Percentiles rank a stretch among this genome's conserved stretches.
Evolutionary conservation across 2,113 vertebrate genomes (phyloP).

Genomic region (Oryzias melastigma): DNA sequence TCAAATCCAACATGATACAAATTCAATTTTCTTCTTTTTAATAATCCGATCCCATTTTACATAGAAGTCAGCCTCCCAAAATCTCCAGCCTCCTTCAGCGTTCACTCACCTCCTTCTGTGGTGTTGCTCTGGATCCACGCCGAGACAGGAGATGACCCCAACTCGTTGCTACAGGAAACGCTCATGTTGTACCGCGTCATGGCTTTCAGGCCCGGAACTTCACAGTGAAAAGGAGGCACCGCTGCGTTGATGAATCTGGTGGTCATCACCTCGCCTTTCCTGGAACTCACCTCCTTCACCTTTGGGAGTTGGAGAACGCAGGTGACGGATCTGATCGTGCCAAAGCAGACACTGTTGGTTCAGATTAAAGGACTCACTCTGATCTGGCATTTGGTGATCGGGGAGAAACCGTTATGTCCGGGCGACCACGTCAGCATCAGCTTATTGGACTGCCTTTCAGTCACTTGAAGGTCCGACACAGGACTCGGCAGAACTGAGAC

Average conservation of each 20-base stretch:
- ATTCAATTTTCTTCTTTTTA: not conserved
- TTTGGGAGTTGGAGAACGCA: conserved; percentile 22
- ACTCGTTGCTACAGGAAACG: conserved; percentile 89
- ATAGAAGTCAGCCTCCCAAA: no score
- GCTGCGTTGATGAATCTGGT: conserved; percentile 68
- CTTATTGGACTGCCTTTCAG: conserved; percentile 73
- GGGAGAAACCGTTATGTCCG: conserved; percentile 87
- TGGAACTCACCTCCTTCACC: conserved; percentile 78
- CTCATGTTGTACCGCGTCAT: conserved; percentile 83
- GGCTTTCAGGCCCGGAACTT: conserved; percentile 81
- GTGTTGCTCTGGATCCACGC: conserved; percentile 85
- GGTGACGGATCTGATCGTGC: rapidly evolving
- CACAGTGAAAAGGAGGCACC: conserved; percentile 80
- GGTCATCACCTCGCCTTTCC: conserved; percentile 61
- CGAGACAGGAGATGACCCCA: conserved; percentile 79
- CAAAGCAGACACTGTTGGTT: not conserved
- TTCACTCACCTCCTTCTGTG: conserved; percentile 86
- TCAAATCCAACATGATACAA: conserved; percentile 5
- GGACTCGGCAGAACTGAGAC: conserved; percentile 65
- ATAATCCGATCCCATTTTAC: not conserved
- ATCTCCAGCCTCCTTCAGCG: not conserved
- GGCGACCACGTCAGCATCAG: conserved; percentile 85
- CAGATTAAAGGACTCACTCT: conserved; percentile 74
- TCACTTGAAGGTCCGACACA: conserved; percentile 67
- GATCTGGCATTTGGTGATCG: conserved; percentile 79